Conservation (phyloP, 1,140 invertebrate genomes). For the Leptopilina clavipes region DNA sequence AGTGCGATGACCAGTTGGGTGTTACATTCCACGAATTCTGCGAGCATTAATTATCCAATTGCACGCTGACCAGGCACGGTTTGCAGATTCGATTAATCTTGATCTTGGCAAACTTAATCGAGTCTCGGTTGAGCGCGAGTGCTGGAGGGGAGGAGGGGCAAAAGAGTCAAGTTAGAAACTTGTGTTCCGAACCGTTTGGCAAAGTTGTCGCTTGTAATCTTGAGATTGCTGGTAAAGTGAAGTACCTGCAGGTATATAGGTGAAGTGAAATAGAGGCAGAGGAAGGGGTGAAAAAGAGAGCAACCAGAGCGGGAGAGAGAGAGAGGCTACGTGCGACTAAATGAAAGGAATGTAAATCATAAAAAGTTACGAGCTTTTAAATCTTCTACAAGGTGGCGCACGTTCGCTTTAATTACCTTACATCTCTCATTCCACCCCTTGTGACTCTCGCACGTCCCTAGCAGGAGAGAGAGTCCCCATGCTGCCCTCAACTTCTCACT, state of each 20-base stretch:
- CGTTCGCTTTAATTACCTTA: slow-evolving; percentile 76
- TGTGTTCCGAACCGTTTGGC: slow-evolving; percentile 47
- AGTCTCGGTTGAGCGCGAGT: slow-evolving; percentile 38
- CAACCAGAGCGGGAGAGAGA: neutral
- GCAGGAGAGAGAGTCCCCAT: slow-evolving; percentile 38
- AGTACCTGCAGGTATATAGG: slow-evolving; percentile 7
- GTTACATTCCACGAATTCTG: neutral
- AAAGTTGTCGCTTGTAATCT: slow-evolving; percentile 58
- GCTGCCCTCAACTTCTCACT: slow-evolving; percentile 33
- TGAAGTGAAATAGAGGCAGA: slow-evolving; percentile 40
- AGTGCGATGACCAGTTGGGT: no score
- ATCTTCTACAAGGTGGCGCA: slow-evolving; percentile 75
- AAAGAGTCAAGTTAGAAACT: slow-evolving; percentile 47
- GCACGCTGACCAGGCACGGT: slow-evolving; percentile 42
- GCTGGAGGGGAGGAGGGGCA: no score
- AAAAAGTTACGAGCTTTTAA: slow-evolving; percentile 76
- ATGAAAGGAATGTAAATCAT: slow-evolving; percentile 76
- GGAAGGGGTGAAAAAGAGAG: slow-evolving; percentile 45
- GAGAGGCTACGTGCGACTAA: slow-evolving; percentile 72
- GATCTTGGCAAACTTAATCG: slow-evolving; percentile 47
- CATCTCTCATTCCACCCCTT: slow-evolving; percentile 72
- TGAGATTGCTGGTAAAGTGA: slow-evolving; percentile 43
- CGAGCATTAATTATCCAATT: slow-evolving; percentile 48
- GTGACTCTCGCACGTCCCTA: slow-evolving; percentile 42
- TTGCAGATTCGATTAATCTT: slow-evolving; percentile 55